Evolutionary conservation across 1,140 invertebrate genomes (phyloP).

Genomic region (Eufriesea mexicana): DNA sequence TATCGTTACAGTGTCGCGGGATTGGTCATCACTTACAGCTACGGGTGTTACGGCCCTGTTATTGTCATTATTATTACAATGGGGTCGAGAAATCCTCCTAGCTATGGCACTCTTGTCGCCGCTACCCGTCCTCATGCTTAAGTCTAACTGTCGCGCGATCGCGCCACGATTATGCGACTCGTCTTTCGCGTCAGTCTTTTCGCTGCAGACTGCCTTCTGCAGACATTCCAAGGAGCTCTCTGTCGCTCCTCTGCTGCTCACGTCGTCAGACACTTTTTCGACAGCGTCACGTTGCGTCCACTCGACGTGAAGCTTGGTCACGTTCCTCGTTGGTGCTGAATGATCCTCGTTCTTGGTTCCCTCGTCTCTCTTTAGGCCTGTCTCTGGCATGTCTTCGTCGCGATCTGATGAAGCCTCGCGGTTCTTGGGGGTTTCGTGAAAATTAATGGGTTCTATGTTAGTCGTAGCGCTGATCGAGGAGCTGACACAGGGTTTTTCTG

Average conservation of each 20-base stretch:
- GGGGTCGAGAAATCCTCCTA: slow-evolving; percentile 66
- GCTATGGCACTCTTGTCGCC: slow-evolving; percentile 78
- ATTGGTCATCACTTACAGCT: slow-evolving; percentile 78
- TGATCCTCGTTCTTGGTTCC: not conserved
- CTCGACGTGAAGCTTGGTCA: not conserved
- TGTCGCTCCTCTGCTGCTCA: not conserved
- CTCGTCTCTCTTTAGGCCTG: not conserved
- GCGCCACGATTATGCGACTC: not conserved
- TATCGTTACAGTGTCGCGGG: slow-evolving; percentile 73
- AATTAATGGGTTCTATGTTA: too few relatives aligned
- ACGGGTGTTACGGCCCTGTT: slow-evolving; percentile 76
- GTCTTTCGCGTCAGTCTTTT: slow-evolving; percentile 74
- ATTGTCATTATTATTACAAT: slow-evolving; percentile 78
- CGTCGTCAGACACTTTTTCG: not conserved
- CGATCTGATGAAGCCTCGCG: too few relatives aligned
- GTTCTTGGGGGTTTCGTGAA: accelerated
- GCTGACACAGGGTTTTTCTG: accelerated
- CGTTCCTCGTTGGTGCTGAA: not conserved
- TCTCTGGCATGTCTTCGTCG: not conserved
- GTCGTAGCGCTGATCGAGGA: too few relatives aligned
- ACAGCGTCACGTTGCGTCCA: not conserved
- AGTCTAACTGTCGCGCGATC: slow-evolving; percentile 31
- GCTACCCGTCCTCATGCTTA: slow-evolving; percentile 47
- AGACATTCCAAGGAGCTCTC: slow-evolving; percentile 6
- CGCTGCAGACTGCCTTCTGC: slow-evolving; percentile 23